These are phyloP conservation scores for Chiloscyllium plagiosum DNA, from an alignment of 2,113 vertebrate species.

Conservation along the genomic window DNA sequence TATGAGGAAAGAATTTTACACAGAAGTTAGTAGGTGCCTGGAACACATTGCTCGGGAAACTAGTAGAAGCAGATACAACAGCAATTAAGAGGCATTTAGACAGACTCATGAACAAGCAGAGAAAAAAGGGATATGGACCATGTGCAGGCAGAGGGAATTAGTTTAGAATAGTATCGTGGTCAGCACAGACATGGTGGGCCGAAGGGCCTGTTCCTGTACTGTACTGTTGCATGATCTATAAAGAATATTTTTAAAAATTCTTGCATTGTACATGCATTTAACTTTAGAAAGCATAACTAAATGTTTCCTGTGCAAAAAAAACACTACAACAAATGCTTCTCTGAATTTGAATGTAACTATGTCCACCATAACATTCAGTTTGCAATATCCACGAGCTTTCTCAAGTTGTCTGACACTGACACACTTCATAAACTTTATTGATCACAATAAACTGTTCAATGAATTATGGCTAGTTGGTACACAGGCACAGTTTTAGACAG, in stretches of 20 bases:
- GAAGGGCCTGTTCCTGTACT: no score
- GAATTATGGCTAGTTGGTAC: background rate
- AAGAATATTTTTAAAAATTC: background rate
- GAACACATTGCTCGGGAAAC: no score
- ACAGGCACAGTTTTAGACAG: background rate
- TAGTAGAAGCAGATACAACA: no score
- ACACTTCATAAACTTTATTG: conserved; percentile 36
- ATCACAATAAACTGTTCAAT: conserved; percentile 18
- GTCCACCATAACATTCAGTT: background rate
- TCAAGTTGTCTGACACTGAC: conserved; percentile 29
- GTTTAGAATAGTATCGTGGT: no score
- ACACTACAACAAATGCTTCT: background rate
- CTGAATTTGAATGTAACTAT: background rate
- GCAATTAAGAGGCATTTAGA: no score
- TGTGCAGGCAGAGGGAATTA: no score
- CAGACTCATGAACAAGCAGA: no score
- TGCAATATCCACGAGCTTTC: conserved; percentile 12
- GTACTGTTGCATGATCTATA: background rate
- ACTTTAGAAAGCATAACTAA: background rate
- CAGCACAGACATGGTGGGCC: no score
- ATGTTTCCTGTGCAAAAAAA: background rate
- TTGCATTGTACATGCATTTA: background rate
- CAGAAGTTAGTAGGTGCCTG: no score
- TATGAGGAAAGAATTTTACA: no score
- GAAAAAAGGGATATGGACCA: no score